phyloP scores from a whole-genome alignment of 2,797 vertebrate genomes.

The Clamator glandarius region DNA sequence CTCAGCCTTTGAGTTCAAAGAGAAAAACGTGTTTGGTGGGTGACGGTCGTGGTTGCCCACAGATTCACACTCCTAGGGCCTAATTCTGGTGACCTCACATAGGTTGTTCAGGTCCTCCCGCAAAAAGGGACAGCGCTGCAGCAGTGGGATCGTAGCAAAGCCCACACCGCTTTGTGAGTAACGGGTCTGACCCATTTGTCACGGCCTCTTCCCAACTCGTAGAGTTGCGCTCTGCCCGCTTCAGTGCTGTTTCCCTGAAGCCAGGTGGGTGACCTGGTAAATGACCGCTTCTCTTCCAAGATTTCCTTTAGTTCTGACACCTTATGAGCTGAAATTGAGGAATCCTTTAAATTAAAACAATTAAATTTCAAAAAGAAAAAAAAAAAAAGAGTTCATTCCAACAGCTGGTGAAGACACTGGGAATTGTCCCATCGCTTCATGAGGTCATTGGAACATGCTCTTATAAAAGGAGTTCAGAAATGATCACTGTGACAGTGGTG shows the following conservation, averaged over 20 bases:
- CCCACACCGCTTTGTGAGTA: fast-evolving
- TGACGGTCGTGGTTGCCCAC: neutral
- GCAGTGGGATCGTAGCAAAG: neutral
- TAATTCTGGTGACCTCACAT: fast-evolving
- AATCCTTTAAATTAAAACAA: neutral
- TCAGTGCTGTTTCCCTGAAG: neutral
- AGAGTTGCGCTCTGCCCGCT: neutral
- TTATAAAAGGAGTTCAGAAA: constrained; percentile 58
- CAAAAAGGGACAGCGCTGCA: fast-evolving
- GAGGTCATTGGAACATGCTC: neutral
- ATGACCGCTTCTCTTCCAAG: neutral
- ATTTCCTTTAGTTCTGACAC: constrained; percentile 9
- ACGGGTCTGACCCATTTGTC: neutral
- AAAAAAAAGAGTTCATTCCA: neutral
- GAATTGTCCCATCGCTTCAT: neutral
- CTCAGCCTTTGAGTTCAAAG: constrained; percentile 31
- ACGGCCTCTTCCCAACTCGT: neutral
- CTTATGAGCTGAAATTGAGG: constrained; percentile 47
- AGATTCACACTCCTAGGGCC: neutral
- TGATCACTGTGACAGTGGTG: constrained; percentile 60
- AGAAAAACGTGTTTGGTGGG: constrained; percentile 26
- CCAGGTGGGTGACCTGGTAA: neutral
- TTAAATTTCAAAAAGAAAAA: neutral
- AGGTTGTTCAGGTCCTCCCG: neutral
- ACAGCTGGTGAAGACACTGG: neutral